Evolutionary conservation across 2,888 invertebrate species (phyloP).

Genomic region (Apeira syringaria): DNA sequence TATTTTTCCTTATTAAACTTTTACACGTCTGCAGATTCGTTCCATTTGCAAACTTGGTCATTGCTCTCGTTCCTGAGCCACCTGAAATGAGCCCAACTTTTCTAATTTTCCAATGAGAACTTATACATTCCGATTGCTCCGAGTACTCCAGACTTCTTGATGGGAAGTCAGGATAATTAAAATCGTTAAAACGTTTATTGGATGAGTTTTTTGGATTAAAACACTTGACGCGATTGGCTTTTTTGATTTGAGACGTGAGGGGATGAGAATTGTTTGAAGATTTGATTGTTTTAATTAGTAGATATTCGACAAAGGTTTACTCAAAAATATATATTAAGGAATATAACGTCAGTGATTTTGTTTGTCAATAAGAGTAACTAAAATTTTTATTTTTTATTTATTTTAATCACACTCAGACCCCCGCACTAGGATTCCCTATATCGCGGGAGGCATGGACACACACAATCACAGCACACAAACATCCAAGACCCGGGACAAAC

Average conservation of each 20-base stretch:
- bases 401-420: too few species aligned
- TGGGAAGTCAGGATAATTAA: constrained; percentile 21
- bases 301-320: too few species aligned
- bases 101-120: constrained; percentile 74
- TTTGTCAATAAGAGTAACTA: too few species aligned
- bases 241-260: constrained; percentile 4
- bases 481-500: too few species aligned
- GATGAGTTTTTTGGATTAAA: constrained; percentile 7
- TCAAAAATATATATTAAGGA: too few species aligned
- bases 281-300: neutral
- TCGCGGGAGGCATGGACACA: too few species aligned
- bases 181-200: constrained; percentile 15
- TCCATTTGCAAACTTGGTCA: constrained; percentile 63
- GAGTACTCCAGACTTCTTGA: constrained; percentile 11
- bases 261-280: neutral
- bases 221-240: constrained; percentile 4
- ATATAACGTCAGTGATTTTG: too few species aligned
- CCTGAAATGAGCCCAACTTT: constrained; percentile 66
- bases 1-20: constrained; percentile 45
- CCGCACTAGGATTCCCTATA: too few species aligned
- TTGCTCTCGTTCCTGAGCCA: constrained; percentile 53
- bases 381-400: too few species aligned
- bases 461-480: too few species aligned
- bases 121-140: constrained; percentile 47
- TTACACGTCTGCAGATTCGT: constrained; percentile 34